A percentile compares a stretch with the other conserved stretches of the same genome.
phyloP scores from a whole-genome alignment of 2,888 invertebrate species.

The Seira ritae region DNA sequence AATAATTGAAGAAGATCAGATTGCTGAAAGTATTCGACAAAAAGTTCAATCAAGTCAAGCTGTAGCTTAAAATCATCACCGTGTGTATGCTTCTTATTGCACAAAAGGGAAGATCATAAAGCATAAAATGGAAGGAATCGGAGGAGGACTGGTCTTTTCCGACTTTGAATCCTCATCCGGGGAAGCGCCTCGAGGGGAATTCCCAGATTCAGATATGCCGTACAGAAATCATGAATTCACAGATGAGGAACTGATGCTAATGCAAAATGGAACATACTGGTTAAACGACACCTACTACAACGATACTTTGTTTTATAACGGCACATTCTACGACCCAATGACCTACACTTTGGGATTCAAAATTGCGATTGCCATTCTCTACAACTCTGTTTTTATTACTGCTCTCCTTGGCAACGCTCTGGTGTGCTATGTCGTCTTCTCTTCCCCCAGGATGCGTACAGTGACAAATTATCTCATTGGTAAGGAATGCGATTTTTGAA shows the following conservation, averaged over 20 bases:
- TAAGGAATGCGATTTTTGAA: too few relatives aligned
- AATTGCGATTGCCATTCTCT: conserved; percentile 76
- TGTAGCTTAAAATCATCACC: too few relatives aligned
- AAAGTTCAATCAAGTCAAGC: too few relatives aligned
- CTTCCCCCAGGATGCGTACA: conserved; percentile 90
- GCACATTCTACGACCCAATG: background rate
- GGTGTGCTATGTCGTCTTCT: conserved; percentile 91
- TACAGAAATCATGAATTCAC: conserved; percentile 4
- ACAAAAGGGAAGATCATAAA: too few relatives aligned
- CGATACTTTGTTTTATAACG: conserved; percentile 6
- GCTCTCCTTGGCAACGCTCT: conserved; percentile 77
- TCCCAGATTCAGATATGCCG: background rate
- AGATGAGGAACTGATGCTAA: background rate
- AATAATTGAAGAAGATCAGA: too few relatives aligned
- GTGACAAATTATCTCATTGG: conserved; percentile 95
- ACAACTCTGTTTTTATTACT: conserved; percentile 76
- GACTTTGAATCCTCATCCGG: conserved; percentile 11
- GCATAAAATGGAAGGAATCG: conserved; percentile 32
- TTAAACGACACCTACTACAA: conserved; percentile 23
- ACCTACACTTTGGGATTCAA: conserved; percentile 71
- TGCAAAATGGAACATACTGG: background rate
- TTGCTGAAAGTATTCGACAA: too few relatives aligned
- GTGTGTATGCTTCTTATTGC: too few relatives aligned
- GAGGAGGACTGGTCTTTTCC: conserved; percentile 18
- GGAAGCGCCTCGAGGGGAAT: background rate